phyloP scores from a whole-genome alignment of 2,113 vertebrate genomes.

The Gambusia holbrooki region DNA sequence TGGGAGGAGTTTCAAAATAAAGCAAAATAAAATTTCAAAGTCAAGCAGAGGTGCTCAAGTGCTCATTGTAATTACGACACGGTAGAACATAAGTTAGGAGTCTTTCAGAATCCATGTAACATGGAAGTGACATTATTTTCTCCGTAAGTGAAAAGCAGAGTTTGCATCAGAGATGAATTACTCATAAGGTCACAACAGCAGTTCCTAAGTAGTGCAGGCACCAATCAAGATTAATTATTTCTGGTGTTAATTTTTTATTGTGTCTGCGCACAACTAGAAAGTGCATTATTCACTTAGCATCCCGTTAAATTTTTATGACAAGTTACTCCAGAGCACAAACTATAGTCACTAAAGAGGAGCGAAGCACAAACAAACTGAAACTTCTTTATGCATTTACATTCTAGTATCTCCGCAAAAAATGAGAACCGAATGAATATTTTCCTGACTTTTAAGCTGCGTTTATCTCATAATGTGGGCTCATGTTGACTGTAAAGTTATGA shows the following conservation, averaged over 20 bases:
- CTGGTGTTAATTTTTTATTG: slow-evolving; percentile 90
- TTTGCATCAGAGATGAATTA: slow-evolving; percentile 87
- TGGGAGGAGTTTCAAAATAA: slow-evolving; percentile 71
- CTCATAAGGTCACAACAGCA: slow-evolving; percentile 81
- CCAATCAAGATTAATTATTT: slow-evolving; percentile 91
- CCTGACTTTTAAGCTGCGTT: not conserved
- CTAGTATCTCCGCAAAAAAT: slow-evolving; percentile 10
- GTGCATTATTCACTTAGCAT: slow-evolving; percentile 90
- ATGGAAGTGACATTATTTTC: slow-evolving; percentile 75
- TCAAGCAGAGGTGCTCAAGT: slow-evolving; percentile 52
- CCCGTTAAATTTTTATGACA: slow-evolving; percentile 88
- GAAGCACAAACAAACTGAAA: slow-evolving; percentile 62
- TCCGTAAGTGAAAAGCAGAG: slow-evolving; percentile 71
- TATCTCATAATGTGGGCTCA: not conserved
- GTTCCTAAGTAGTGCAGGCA: slow-evolving; percentile 85
- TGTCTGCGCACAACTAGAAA: slow-evolving; percentile 85
- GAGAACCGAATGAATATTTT: not conserved
- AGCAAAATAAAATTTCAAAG: slow-evolving; percentile 73
- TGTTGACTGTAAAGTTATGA: not conserved
- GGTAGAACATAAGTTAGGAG: slow-evolving; percentile 81
- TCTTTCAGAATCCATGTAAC: slow-evolving; percentile 81
- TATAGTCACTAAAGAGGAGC: slow-evolving; percentile 47
- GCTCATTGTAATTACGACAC: slow-evolving; percentile 74
- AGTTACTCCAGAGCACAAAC: slow-evolving; percentile 82
- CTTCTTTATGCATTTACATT: slow-evolving; percentile 32